Percentiles rank a stretch among this genome's conserved stretches.
These are phyloP conservation scores for Lagodon rhomboides DNA, from an alignment of 2,797 vertebrate genomes.

Conservation along the genomic window DNA sequence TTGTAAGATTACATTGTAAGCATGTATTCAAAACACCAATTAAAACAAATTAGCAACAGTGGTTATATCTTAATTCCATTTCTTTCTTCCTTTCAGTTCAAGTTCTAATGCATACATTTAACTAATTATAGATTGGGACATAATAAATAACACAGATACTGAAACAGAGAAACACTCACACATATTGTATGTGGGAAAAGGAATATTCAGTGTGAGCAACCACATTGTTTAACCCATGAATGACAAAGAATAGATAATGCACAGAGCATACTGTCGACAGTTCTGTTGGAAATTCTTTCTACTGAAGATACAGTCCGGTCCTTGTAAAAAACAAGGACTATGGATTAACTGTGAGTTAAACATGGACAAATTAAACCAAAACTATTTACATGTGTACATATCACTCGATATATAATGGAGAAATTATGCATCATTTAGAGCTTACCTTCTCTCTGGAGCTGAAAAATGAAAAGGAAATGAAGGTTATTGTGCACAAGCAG, in stretches of 20 bases:
- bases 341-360: background rate
- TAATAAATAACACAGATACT: too few species aligned
- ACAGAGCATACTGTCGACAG: too few species aligned
- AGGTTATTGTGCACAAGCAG: background rate
- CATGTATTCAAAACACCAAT: background rate
- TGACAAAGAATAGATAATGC: too few species aligned
- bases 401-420: background rate
- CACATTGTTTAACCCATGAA: too few species aligned
- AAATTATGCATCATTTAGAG: background rate
- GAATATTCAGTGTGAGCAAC: background rate
- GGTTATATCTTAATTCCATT: too few species aligned
- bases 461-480: background rate
- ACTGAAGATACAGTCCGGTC: background rate
- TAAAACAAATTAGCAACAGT: background rate
- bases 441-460: background rate
- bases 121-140: too few species aligned
- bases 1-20: background rate
- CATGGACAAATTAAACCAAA: background rate
- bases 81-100: too few species aligned
- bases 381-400: background rate
- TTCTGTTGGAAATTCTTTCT: too few species aligned
- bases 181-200: too few species aligned
- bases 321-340: background rate
- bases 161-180: too few species aligned
- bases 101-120: too few species aligned